Evolutionary conservation across 2,797 vertebrate genomes (phyloP).

Genomic region (Astyanax mexicanus): DNA sequence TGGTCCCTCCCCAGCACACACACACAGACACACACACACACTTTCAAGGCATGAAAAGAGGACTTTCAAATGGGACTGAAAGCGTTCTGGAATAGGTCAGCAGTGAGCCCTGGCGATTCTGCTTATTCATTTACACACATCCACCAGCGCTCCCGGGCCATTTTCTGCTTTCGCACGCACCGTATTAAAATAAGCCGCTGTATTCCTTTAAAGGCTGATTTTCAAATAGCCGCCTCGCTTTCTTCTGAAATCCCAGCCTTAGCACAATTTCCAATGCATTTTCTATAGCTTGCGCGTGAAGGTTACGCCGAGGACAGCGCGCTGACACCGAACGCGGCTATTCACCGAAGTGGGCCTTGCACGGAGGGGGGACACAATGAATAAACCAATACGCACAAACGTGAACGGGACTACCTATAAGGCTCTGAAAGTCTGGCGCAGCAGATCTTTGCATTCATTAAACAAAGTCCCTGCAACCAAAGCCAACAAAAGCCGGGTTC

Average conservation of each 20-base stretch:
- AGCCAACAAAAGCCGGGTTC: background rate
- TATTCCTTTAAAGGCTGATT: slow-evolving; percentile 55
- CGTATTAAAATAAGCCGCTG: slow-evolving; percentile 54
- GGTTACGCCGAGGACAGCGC: slow-evolving; percentile 56
- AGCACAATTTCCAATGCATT: slow-evolving; percentile 54
- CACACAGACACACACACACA: too few relatives aligned
- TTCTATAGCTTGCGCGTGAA: slow-evolving; percentile 59
- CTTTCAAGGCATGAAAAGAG: slow-evolving; percentile 47
- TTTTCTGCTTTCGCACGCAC: slow-evolving; percentile 45
- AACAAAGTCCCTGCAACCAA: background rate
- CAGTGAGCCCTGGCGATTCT: slow-evolving; percentile 45
- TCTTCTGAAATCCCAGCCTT: slow-evolving; percentile 54
- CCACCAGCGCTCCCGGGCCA: slow-evolving; percentile 46
- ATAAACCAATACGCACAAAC: background rate
- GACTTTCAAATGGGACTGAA: slow-evolving; percentile 33
- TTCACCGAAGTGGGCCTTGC: slow-evolving; percentile 1
- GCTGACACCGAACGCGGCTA: slow-evolving; percentile 10
- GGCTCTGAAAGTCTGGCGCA: background rate
- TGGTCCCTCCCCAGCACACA: background rate
- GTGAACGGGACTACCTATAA: background rate
- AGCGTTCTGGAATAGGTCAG: slow-evolving; percentile 23
- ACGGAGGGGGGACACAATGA: background rate
- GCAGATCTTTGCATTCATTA: slow-evolving; percentile 2
- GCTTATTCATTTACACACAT: slow-evolving; percentile 45
- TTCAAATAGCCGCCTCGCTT: slow-evolving; percentile 49